Conservation (phyloP, 2,797 vertebrate species). For the Anomalospiza imberbis region DNA sequence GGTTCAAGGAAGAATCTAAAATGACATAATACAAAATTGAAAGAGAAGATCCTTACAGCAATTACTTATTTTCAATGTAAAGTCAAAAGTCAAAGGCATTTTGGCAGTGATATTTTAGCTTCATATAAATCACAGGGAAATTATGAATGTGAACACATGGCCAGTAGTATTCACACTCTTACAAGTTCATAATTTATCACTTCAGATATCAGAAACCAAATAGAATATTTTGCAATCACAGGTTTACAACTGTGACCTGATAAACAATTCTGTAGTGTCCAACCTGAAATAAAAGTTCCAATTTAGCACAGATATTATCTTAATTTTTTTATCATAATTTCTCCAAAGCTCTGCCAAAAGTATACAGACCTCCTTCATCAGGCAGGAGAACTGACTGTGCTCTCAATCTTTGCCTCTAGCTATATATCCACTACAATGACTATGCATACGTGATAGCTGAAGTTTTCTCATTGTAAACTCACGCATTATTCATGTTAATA, state of each 20-base stretch:
- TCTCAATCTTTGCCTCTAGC: background rate
- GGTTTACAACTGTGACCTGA: background rate
- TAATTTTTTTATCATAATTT: background rate
- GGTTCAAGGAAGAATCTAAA: background rate
- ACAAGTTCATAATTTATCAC: background rate
- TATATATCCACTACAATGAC: background rate
- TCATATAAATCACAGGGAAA: background rate
- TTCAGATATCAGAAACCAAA: background rate
- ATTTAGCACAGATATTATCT: background rate
- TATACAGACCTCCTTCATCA: background rate
- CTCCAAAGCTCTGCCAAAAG: background rate
- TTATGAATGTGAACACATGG: background rate
- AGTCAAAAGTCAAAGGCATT: background rate
- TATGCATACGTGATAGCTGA: background rate
- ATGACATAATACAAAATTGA: background rate
- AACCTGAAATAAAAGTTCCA: background rate
- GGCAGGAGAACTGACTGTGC: background rate
- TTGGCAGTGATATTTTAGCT: background rate
- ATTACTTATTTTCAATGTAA: background rate
- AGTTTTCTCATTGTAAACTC: background rate
- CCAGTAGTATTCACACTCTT: background rate
- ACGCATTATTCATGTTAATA: background rate
- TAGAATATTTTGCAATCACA: background rate
- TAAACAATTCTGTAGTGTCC: background rate
- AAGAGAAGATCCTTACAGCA: background rate